Percentiles rank a stretch among this genome's conserved stretches.
phyloP scores from a whole-genome alignment of 2,797 vertebrate genomes.

The Chloroceryle inda region DNA sequence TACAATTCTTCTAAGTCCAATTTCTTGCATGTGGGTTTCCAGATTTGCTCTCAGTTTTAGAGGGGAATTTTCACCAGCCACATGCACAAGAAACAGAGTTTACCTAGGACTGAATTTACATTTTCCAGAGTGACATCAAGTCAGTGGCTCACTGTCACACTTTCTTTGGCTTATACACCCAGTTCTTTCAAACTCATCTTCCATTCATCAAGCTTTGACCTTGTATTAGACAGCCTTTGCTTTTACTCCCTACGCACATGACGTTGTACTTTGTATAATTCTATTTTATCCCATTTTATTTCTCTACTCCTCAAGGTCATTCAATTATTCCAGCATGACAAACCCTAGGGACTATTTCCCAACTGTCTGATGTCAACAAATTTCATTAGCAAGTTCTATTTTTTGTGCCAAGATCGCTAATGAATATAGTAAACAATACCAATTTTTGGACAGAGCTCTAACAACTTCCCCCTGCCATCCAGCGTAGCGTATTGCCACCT shows the following conservation, averaged over 20 bases:
- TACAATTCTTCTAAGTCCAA: neutral
- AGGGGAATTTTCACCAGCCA: neutral
- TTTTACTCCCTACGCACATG: neutral
- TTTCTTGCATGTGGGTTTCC: neutral
- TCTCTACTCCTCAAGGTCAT: neutral
- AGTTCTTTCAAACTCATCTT: neutral
- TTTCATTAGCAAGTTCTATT: neutral
- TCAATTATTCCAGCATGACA: accelerated
- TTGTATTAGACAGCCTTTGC: neutral
- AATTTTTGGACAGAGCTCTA: neutral
- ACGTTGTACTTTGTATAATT: neutral
- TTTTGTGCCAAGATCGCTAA: conserved; percentile 11
- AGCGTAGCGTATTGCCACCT: neutral
- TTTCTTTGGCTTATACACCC: neutral
- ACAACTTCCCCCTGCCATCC: neutral
- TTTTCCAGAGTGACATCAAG: neutral
- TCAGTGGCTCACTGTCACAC: neutral
- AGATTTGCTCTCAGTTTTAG: neutral
- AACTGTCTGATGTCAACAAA: neutral
- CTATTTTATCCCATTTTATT: neutral
- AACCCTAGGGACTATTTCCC: neutral
- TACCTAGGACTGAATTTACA: neutral
- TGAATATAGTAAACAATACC: neutral
- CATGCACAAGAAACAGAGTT: neutral
- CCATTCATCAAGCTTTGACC: neutral